Conservation (phyloP, 2,888 invertebrate genomes). For the Cantharis rufa region DNA sequence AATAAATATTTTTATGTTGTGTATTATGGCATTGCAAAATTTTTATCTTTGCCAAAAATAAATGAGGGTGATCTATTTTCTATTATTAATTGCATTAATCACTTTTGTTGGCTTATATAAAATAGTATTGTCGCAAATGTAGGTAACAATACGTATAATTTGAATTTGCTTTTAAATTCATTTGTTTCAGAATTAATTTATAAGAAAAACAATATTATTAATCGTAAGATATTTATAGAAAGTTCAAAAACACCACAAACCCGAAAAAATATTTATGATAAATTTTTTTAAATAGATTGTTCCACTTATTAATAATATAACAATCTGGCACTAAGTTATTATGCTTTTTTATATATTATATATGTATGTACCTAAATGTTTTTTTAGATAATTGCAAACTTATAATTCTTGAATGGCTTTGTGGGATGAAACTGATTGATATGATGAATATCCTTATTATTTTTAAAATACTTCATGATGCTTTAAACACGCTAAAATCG, state of each 20-base stretch:
- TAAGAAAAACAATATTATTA: not conserved
- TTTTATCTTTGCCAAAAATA: not conserved
- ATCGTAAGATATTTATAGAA: not conserved
- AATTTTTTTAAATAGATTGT: not conserved
- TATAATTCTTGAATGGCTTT: not conserved
- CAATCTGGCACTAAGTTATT: not conserved
- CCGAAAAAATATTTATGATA: not conserved
- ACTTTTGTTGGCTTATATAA: not conserved
- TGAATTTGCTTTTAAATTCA: not conserved
- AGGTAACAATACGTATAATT: not conserved
- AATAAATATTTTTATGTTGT: not conserved
- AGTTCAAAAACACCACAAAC: not conserved
- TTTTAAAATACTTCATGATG: not conserved
- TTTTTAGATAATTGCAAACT: not conserved
- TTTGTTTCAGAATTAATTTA: not conserved
- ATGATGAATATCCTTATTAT: not conserved
- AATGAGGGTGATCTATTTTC: not conserved
- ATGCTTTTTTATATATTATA: not conserved
- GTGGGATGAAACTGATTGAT: not conserved
- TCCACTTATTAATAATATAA: not conserved
- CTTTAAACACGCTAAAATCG: not conserved
- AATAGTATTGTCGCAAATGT: not conserved
- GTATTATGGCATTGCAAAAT: not conserved
- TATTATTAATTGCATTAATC: not conserved
- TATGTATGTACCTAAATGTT: too few species aligned